Conservation (phyloP, 2,113 vertebrate species). For the Steatornis caripensis region DNA sequence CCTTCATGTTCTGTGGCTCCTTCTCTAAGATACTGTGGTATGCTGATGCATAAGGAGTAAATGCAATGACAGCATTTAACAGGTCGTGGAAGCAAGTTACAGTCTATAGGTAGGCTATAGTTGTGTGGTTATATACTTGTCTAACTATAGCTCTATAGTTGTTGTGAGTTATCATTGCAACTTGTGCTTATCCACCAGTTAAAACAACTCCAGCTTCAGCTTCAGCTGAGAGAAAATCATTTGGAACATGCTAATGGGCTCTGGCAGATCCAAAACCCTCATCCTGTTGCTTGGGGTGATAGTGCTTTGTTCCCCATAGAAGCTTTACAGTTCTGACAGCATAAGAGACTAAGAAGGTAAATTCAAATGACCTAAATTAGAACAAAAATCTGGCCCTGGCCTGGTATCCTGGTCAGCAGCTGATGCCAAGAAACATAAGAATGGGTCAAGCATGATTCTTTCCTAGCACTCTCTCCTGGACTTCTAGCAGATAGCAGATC, state of each 20-base stretch:
- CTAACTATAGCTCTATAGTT: neutral
- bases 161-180: neutral
- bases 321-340: neutral
- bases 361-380: neutral
- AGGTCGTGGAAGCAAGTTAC: neutral
- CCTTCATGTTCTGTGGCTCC: neutral
- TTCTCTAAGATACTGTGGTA: neutral
- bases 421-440: neutral
- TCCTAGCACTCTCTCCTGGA: neutral
- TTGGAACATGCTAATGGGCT: neutral
- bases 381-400: neutral
- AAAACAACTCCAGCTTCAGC: neutral
- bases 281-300: neutral
- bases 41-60: neutral
- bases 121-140: neutral
- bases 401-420: neutral
- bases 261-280: neutral
- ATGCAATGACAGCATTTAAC: neutral
- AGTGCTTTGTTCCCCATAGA: neutral
- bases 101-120: neutral
- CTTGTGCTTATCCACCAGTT: neutral
- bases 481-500: neutral
- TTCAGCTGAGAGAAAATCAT: neutral
- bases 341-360: neutral
- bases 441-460: neutral